Evolutionary conservation across 2,888 invertebrate genomes (phyloP).

Genomic region (Thera britannica): DNA sequence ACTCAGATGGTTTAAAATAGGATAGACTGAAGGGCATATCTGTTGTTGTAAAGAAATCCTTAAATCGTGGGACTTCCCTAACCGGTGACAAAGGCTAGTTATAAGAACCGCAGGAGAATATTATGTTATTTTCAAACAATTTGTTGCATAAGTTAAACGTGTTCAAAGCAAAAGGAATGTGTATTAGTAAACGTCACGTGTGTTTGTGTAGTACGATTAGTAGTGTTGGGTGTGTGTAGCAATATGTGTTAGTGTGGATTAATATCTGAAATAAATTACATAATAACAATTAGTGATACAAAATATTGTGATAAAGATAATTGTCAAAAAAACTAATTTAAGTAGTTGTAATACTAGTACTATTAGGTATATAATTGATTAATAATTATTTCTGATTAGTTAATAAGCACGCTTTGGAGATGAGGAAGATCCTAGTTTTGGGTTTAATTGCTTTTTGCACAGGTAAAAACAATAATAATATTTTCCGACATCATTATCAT

Average conservation of each 20-base stretch:
- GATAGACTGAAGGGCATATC: background rate
- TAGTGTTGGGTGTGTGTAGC: no score
- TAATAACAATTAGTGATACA: no score
- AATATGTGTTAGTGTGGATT: no score
- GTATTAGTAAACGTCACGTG: no score
- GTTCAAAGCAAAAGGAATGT: background rate
- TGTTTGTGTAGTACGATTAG: no score
- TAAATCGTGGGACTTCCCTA: slow-evolving; percentile 29
- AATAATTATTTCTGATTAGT: no score
- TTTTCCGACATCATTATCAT: no score
- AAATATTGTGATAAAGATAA: background rate
- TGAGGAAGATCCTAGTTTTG: slow-evolving; percentile 14
- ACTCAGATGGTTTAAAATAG: no score
- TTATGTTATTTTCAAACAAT: background rate
- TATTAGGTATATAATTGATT: no score
- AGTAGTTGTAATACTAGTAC: no score
- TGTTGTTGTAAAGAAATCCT: slow-evolving; percentile 3
- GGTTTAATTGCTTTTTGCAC: slow-evolving; percentile 13
- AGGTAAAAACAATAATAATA: slow-evolving; percentile 9
- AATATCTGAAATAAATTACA: no score
- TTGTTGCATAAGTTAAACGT: slow-evolving; percentile 15
- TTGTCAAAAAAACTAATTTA: no score
- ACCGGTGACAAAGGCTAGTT: slow-evolving; percentile 6
- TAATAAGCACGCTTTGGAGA: background rate
- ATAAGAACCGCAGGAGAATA: slow-evolving; percentile 22